These are phyloP conservation scores for Cheilosia pagana DNA, from an alignment of 2,888 invertebrate genomes.

Conservation along the genomic window DNA sequence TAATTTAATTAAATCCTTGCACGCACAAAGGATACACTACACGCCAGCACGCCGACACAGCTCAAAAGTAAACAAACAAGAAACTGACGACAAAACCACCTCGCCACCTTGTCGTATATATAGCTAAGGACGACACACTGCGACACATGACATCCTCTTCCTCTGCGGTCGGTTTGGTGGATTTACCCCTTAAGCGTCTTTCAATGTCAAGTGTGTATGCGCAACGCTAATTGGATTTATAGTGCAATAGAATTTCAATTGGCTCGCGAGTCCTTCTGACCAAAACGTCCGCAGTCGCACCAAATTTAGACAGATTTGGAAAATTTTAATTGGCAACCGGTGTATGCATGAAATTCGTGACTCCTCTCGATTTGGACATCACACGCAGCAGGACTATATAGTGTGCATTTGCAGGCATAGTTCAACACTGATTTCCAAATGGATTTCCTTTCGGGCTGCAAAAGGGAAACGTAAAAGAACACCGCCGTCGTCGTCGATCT, in stretches of 20 bases:
- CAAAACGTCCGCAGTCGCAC: slow-evolving; percentile 8
- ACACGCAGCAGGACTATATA: slow-evolving; percentile 47
- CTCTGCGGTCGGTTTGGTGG: not conserved
- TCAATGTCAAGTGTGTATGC: slow-evolving; percentile 67
- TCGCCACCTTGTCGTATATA: slow-evolving; percentile 52
- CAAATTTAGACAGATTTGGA: slow-evolving; percentile 65
- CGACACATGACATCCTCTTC: not conserved
- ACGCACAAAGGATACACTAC: slow-evolving; percentile 53
- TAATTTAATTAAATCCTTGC: slow-evolving; percentile 73
- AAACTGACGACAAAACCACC: slow-evolving; percentile 52
- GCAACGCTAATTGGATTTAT: slow-evolving; percentile 73
- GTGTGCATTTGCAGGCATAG: not conserved
- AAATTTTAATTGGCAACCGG: slow-evolving; percentile 72
- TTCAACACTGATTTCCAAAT: slow-evolving; percentile 28
- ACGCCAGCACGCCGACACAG: slow-evolving; percentile 6
- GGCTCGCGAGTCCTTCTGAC: slow-evolving; percentile 17
- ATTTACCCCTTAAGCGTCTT: slow-evolving; percentile 55
- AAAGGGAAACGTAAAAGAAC: slow-evolving; percentile 45
- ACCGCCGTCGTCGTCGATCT: slow-evolving; percentile 1
- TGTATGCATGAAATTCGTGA: slow-evolving; percentile 74
- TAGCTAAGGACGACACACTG: not conserved
- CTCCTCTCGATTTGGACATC: slow-evolving; percentile 68
- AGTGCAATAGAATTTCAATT: slow-evolving; percentile 71
- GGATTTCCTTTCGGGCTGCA: slow-evolving; percentile 24
- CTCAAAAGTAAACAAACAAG: not conserved